Evolutionary conservation across 2,888 invertebrate species (phyloP), one percentile per base, ranked within the genome.

Genomic region (Drosophila diplacantha): DNA sequence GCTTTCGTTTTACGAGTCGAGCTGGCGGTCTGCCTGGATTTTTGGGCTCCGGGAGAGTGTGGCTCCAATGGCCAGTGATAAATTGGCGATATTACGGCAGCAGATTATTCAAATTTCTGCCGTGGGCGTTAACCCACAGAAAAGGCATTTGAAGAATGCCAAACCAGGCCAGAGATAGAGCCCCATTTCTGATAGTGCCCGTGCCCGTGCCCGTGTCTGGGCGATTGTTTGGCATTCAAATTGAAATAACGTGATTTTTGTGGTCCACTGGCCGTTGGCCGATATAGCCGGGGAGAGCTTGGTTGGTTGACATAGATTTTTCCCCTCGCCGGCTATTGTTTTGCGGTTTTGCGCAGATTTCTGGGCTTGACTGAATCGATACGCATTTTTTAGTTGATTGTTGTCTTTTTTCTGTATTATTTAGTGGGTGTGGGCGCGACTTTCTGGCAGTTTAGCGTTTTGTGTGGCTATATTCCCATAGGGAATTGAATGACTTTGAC

Each of bases 211-310:
- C 39, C 22, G 39, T 22, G 38, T 20, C 22, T 5, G 26, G 26
- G 64, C 69, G 64, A 75, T 78, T 75, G 81, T 69, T 26, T 75
- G 79, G 69, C 72, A 78, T 82, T 80, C 71, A 71, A 80, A 84
- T 82, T 80, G 83, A 84, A 83, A 80, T 82, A 84, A 77, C 83
- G 81, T 80, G 83, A 82, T 84, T 80, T 83, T 74, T 80, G 84
- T 83, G 84, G 77, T 80, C 71, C 69, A 69, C 53, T 80, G 74
- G 67, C 50, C 67, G 67, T 54, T 57, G 72, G 61, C 58, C 57
- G 56, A 47, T 32, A 18, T 7, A 9, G 11, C 22, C 5, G 5
- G 26, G n/a, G 26, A 41, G 31, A 38, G 46, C 9, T 41, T 22
- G 22, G 8, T 18, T 22, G 50, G 41, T 47, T 71, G 69, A 64